Evolutionary conservation across 2,797 vertebrate genomes (phyloP), one percentile per base, ranked within the genome.

Genomic region (Tapera naevia): DNA sequence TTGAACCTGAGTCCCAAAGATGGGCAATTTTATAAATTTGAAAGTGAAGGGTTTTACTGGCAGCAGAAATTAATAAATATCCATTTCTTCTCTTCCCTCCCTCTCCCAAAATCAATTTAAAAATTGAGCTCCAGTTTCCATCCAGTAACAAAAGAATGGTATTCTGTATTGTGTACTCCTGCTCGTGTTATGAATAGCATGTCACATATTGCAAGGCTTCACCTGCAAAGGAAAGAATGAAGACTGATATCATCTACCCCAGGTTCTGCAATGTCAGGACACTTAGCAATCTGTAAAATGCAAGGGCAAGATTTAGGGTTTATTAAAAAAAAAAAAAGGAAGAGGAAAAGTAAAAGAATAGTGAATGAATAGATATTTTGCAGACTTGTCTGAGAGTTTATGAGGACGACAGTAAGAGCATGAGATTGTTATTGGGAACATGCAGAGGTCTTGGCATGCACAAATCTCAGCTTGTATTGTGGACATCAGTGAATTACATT

Each of bases 161-260:
- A 53, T 67, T 90, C 78, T 23, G 23, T 70, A 70, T 61, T 88
- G 75, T 66, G 70, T 76, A 32, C 27, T 79, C 58, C 46, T 1
- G 22, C 39, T 94, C 10, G 2, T 48, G 39, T 95, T 94, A 94
- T 92, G 95, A 94, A 97, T 89, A 88, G 60, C 56, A 32, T 81
- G 94, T 94, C 94, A 96, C 66, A 51, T 39, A 72, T 19, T 84
- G 89, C 90, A 93, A 96, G 94, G 96, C 91, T 93, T 82, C 74
- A 85, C 85, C 89, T 91, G 50, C 53, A 73, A 82, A 37, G 35
- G 71, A 72, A 92, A 72, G 80, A 95, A 76, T 72, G 73, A 92
- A 91, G 62, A 65, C 1, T 96, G 95, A 97, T 96, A 93, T 13
- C 46, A 96, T 96, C 96, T 94, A 43, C 28, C 30, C 51, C 27